A percentile compares a stretch with the other conserved stretches of the same genome.
Evolutionary conservation across 2,797 vertebrate species (phyloP).

Genomic region (Sebastes dallii): DNA sequence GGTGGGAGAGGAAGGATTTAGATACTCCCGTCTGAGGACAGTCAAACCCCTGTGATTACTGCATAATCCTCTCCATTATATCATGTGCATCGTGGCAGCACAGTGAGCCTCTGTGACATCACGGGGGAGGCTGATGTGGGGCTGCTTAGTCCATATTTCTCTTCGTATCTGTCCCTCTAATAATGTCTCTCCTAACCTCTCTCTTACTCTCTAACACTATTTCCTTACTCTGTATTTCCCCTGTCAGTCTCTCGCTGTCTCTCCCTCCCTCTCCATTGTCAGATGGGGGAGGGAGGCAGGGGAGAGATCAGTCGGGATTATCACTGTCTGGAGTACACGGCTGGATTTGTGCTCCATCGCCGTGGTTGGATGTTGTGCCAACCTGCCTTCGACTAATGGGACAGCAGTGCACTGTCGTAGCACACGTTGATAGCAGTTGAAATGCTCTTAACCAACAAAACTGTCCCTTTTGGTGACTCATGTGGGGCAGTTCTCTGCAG

Average conservation of each 20-base stretch:
- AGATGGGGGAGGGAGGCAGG: conserved; percentile 10
- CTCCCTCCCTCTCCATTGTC: conserved; percentile 46
- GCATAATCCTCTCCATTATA: conserved; percentile 76
- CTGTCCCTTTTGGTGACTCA: conserved; percentile 17
- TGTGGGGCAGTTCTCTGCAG: conserved; percentile 17
- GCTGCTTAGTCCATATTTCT: conserved; percentile 54
- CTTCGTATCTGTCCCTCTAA: conserved; percentile 22
- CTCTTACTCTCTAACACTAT: conserved; percentile 3
- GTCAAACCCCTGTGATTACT: conserved; percentile 78
- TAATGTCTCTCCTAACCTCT: conserved; percentile 15
- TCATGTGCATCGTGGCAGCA: conserved; percentile 76
- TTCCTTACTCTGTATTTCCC: conserved; percentile 35
- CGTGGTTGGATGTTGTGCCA: conserved; percentile 62
- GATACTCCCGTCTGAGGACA: conserved; percentile 66
- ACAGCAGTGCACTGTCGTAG: conserved; percentile 45
- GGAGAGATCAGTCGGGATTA: conserved; percentile 76
- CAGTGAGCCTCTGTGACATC: conserved; percentile 69
- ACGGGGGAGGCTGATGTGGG: conserved; percentile 43
- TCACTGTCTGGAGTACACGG: conserved; percentile 72
- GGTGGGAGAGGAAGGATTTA: conserved; percentile 65
- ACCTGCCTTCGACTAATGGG: conserved; percentile 66
- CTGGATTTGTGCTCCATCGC: conserved; percentile 69
- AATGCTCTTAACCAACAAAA: conserved; percentile 54
- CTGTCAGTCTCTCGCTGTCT: conserved; percentile 31
- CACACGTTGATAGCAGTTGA: conserved; percentile 57